A percentile compares a stretch with the other conserved stretches of the same genome.
Evolutionary conservation across 2,797 vertebrate species (phyloP).

Genomic region (Discoglossus pictus): DNA sequence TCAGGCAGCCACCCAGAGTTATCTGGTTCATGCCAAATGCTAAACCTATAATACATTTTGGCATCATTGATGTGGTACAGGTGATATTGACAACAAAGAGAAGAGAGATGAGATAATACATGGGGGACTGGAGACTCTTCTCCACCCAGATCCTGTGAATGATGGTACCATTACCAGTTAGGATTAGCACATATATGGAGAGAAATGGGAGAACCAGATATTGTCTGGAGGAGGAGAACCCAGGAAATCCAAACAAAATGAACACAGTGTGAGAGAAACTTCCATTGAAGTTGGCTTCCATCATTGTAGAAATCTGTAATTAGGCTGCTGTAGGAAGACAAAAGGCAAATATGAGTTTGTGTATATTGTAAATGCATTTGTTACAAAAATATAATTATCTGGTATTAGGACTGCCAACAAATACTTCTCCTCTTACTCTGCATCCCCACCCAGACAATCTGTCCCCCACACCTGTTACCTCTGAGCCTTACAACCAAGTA

Average conservation of each 20-base stretch:
- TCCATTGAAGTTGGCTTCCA: background rate
- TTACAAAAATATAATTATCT: no score
- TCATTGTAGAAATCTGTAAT: no score
- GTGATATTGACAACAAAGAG: constrained; percentile 45
- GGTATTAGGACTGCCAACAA: no score
- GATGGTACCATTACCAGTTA: background rate
- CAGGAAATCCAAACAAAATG: constrained; percentile 53
- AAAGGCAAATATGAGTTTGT: no score
- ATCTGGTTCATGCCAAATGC: background rate
- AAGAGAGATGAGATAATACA: constrained; percentile 45
- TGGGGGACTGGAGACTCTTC: constrained; percentile 40
- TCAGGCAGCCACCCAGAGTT: background rate
- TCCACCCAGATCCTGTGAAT: constrained; percentile 1
- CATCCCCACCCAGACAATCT: no score
- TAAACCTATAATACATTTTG: background rate
- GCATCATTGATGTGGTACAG: constrained; percentile 18
- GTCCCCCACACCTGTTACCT: no score
- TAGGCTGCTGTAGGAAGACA: no score
- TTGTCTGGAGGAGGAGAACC: background rate
- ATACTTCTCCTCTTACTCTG: no score
- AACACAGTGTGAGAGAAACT: constrained; percentile 54
- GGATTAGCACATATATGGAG: background rate
- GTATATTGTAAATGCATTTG: no score
- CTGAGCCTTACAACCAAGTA: no score
- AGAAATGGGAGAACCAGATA: constrained; percentile 53